These are phyloP conservation scores for Ceratina japonica DNA, from an alignment of 1,140 invertebrate species.

Conservation along the genomic window DNA sequence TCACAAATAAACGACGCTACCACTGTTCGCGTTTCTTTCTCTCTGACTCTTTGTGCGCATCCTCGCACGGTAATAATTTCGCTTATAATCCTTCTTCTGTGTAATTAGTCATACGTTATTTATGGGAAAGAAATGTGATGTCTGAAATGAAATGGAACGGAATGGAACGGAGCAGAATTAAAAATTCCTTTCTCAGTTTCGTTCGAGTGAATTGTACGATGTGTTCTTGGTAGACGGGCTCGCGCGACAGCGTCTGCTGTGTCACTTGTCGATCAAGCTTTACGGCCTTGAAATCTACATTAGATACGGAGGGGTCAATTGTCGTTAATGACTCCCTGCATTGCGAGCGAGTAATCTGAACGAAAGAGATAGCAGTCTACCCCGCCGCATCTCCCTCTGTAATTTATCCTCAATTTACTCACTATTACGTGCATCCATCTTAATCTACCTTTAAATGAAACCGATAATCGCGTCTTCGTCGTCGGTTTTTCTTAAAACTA, in stretches of 20 bases:
- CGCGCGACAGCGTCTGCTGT: background rate
- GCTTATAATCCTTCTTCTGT: background rate
- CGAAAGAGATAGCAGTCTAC: constrained; percentile 11
- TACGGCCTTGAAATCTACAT: constrained; percentile 49
- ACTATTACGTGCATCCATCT: constrained; percentile 44
- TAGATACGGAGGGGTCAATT: constrained; percentile 47
- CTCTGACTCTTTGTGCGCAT: no score
- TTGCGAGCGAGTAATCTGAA: constrained; percentile 32
- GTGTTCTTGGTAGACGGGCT: background rate
- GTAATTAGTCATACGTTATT: background rate
- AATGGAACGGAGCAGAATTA: background rate
- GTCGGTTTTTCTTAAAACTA: background rate
- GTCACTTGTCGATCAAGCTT: constrained; percentile 12
- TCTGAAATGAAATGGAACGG: background rate
- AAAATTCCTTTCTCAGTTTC: no score
- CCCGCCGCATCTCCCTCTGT: constrained; percentile 6
- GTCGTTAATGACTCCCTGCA: constrained; percentile 43
- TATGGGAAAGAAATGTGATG: background rate
- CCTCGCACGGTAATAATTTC: constrained; percentile 45
- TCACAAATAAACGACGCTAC: constrained; percentile 48
- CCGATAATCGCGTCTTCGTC: constrained; percentile 1
- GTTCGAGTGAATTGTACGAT: background rate
- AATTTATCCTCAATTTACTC: constrained; percentile 43
- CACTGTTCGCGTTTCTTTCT: background rate
- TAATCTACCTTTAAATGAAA: constrained; percentile 29